Conservation (phyloP, 1,140 invertebrate species). For the Heliothis subflexa region DNA sequence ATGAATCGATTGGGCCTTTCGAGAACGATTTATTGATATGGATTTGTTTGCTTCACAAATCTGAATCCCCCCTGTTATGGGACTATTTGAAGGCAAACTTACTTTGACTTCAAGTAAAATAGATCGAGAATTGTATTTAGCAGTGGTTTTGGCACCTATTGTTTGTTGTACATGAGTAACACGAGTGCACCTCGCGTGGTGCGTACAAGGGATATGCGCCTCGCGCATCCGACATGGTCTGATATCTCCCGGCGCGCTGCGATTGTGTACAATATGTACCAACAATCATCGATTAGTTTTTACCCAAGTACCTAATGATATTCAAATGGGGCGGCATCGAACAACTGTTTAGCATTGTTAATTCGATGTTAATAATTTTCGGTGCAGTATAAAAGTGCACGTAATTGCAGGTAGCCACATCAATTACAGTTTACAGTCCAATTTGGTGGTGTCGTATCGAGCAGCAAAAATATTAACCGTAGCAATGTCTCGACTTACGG, state of each 20-base stretch:
- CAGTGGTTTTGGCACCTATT: neutral
- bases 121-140: too few species aligned
- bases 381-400: conserved; percentile 80
- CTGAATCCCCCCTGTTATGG: too few species aligned
- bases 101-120: too few species aligned
- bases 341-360: conserved; percentile 77
- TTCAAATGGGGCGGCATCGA: conserved; percentile 79
- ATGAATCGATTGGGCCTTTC: neutral
- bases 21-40: neutral
- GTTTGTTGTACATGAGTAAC: neutral
- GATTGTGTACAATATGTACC: conserved; percentile 45
- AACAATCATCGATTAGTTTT: conserved; percentile 60
- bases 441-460: conserved; percentile 66
- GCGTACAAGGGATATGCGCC: conserved; percentile 22
- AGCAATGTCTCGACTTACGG: conserved; percentile 80
- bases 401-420: conserved; percentile 65
- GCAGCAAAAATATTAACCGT: conserved; percentile 46
- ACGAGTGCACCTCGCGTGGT: neutral
- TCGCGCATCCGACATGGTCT: conserved; percentile 52
- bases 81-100: too few species aligned
- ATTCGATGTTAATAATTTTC: conserved; percentile 80
- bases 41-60: too few species aligned
- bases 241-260: conserved; percentile 19
- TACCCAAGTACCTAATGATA: conserved; percentile 75
- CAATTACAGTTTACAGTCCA: conserved; percentile 63